phyloP scores from a whole-genome alignment of 2,797 vertebrate species.

The Tangara arthus region DNA sequence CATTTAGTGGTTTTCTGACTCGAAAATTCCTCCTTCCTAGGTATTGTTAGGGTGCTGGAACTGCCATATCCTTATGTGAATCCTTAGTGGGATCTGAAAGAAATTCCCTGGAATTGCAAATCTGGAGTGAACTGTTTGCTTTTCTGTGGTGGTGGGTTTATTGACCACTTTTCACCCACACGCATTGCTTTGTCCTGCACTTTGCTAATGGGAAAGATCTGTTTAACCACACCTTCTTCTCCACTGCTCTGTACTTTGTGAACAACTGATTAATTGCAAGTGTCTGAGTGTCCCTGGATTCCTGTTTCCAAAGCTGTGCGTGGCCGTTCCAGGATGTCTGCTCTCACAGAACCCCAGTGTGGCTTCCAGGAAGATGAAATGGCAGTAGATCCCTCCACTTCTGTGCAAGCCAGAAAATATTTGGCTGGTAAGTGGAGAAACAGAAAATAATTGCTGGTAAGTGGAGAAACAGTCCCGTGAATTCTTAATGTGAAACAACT shows the following conservation, averaged over 20 bases:
- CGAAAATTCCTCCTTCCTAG: not conserved
- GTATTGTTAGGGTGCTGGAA: not conserved
- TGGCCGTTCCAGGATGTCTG: conserved; percentile 68
- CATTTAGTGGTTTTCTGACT: not conserved
- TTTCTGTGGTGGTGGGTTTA: not conserved
- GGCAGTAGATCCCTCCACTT: conserved; percentile 61
- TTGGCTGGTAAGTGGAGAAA: conserved; percentile 62
- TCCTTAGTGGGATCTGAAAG: not conserved
- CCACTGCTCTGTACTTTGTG: not conserved
- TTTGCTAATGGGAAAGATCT: not conserved
- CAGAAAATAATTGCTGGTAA: conserved; percentile 40
- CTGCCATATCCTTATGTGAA: not conserved
- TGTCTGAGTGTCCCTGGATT: not conserved
- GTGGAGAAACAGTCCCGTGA: not conserved
- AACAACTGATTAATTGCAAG: not conserved
- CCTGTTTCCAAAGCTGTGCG: conserved; percentile 59
- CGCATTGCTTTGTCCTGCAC: not conserved
- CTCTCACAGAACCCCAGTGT: conserved; percentile 60
- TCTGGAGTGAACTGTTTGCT: not conserved
- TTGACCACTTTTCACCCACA: not conserved
- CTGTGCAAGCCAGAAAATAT: conserved; percentile 40
- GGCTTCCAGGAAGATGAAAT: conserved; percentile 68
- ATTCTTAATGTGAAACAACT: not conserved
- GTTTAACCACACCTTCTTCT: not conserved
- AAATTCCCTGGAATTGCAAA: not conserved